phyloP scores from a whole-genome alignment of 2,113 vertebrate species.

The Pipra filicauda region DNA sequence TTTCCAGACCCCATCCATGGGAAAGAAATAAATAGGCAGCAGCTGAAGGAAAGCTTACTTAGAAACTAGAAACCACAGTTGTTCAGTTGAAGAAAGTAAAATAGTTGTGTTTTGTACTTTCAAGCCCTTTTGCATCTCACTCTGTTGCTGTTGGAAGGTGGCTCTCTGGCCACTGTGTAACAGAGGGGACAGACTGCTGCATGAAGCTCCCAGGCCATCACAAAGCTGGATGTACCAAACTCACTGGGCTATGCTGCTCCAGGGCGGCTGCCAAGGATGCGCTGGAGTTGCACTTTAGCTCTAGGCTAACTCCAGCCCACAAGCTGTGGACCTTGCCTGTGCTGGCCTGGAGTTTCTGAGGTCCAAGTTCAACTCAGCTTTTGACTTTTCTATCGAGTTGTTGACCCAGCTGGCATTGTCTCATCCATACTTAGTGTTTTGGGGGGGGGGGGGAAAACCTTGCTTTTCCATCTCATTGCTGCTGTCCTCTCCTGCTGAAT shows the following conservation, averaged over 20 bases:
- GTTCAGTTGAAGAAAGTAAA: not conserved
- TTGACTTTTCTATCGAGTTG: not conserved
- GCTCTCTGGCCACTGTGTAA: not conserved
- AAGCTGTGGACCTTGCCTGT: not conserved
- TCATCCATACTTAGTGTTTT: not conserved
- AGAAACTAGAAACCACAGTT: not conserved
- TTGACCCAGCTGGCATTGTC: not conserved
- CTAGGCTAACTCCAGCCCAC: rapidly evolving
- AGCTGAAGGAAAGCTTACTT: not conserved
- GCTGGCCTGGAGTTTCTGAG: not conserved
- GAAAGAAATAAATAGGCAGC: not conserved
- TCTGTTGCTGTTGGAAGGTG: not conserved
- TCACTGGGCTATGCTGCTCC: not conserved
- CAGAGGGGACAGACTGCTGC: not conserved
- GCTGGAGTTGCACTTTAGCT: not conserved
- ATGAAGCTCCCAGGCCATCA: not conserved
- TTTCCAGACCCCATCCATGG: not conserved
- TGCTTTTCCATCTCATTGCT: not conserved
- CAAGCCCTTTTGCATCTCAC: not conserved
- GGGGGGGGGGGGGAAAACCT: not conserved
- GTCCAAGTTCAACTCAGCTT: not conserved
- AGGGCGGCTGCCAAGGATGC: not conserved
- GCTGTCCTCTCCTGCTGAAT: not conserved
- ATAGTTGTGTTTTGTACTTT: not conserved
- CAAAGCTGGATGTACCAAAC: not conserved